Evolutionary conservation across 2,113 vertebrate genomes (phyloP).

Genomic region (Bucco capensis): DNA sequence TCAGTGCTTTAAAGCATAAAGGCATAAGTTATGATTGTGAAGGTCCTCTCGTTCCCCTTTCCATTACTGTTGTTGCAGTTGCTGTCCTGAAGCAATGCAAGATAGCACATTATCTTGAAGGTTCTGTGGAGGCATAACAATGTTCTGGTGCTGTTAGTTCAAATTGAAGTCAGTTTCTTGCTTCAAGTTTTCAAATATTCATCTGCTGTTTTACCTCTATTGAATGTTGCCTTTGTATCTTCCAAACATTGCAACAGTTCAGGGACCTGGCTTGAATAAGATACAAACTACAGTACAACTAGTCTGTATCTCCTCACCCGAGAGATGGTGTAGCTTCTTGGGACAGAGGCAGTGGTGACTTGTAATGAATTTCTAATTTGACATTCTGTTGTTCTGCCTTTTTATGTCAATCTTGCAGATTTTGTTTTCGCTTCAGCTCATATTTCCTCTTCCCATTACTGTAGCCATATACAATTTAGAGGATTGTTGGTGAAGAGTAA

Average conservation of each 20-base stretch:
- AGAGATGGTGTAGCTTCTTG: neutral
- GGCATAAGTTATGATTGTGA: neutral
- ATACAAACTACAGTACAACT: accelerated
- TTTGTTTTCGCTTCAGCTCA: neutral
- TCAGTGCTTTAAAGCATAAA: neutral
- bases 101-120: accelerated
- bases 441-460: neutral
- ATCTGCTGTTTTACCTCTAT: neutral
- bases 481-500: neutral
- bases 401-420: neutral
- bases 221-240: neutral
- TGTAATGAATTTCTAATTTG: neutral
- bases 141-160: neutral
- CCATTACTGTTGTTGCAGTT: neutral
- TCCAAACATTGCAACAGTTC: neutral
- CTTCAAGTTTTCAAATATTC: neutral
- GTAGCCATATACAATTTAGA: neutral
- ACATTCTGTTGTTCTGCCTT: neutral
- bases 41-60: neutral
- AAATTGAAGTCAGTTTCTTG: neutral
- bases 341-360: neutral
- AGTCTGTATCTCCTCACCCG: neutral
- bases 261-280: neutral
- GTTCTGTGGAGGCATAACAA: accelerated
- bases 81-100: neutral